Evolutionary conservation across 2,797 vertebrate genomes (phyloP).

Genomic region (Coranthus polyacanthus): DNA sequence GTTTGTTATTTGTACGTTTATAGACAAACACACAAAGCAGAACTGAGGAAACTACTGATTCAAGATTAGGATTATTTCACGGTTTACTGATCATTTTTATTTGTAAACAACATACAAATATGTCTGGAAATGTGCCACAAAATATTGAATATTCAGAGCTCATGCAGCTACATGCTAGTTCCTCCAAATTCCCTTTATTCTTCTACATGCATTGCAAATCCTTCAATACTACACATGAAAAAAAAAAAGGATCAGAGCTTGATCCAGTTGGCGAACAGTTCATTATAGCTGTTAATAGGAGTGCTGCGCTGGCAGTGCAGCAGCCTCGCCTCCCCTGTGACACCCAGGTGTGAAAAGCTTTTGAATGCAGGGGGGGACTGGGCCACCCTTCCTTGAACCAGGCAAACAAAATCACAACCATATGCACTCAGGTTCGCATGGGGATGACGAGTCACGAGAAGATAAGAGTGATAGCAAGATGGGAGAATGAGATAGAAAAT

Average conservation of each 20-base stretch:
- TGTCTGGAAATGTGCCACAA: slow-evolving; percentile 1
- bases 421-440: slow-evolving; percentile 42
- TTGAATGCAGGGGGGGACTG: slow-evolving; percentile 19
- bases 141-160: not conserved
- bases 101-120: no score
- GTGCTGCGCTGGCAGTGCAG: slow-evolving; percentile 21
- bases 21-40: not conserved
- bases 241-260: not conserved
- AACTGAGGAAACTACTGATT: not conserved
- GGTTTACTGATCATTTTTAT: no score
- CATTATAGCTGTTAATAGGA: slow-evolving; percentile 44
- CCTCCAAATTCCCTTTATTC: slow-evolving; percentile 3
- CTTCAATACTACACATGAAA: not conserved
- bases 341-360: slow-evolving; percentile 68
- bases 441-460: slow-evolving; percentile 14
- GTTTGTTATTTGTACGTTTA: no score
- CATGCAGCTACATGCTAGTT: not conserved
- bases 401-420: slow-evolving; percentile 51
- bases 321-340: slow-evolving; percentile 35
- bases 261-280: slow-evolving; percentile 37
- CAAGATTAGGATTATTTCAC: no score
- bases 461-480: slow-evolving; percentile 39
- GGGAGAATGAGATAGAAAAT: slow-evolving; percentile 41
- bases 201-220: not conserved
- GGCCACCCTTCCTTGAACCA: slow-evolving; percentile 20